phyloP scores from a whole-genome alignment of 2,888 invertebrate species.

The Lepidocyrtoides sp. region DNA sequence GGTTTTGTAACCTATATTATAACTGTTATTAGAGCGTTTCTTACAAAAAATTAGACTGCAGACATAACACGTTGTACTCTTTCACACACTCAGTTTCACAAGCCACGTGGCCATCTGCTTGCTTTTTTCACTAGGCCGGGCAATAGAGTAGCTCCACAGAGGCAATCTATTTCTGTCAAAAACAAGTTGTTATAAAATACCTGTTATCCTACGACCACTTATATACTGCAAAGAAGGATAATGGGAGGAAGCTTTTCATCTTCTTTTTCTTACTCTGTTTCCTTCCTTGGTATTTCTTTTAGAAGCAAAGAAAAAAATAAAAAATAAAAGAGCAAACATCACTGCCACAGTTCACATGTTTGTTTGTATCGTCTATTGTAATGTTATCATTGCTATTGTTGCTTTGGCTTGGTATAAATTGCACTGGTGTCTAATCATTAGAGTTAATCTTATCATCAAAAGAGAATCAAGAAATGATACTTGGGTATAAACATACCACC shows the following conservation, averaged over 20 bases:
- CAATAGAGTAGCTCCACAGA: neutral
- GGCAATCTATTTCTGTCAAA: slow-evolving; percentile 64
- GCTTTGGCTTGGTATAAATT: neutral
- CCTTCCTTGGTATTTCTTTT: neutral
- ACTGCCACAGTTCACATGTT: slow-evolving; percentile 9
- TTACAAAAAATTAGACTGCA: neutral
- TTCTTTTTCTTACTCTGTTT: slow-evolving; percentile 9
- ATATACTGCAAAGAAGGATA: neutral
- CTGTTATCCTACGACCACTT: slow-evolving; percentile 25
- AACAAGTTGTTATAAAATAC: slow-evolving; percentile 67
- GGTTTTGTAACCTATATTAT: neutral
- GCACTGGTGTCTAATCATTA: slow-evolving; percentile 32
- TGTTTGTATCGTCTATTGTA: neutral
- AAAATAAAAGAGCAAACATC: neutral
- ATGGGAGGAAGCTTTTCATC: slow-evolving; percentile 59
- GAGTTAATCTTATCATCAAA: slow-evolving; percentile 48
- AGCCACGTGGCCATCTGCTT: slow-evolving; percentile 68
- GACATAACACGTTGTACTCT: slow-evolving; percentile 1
- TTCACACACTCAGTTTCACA: neutral
- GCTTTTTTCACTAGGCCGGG: neutral
- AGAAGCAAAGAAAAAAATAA: neutral
- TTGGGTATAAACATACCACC: neutral
- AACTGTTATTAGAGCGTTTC: neutral
- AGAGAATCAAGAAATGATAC: neutral
- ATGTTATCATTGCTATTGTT: neutral